These are phyloP conservation scores for Tetheella fluctuosa DNA, from an alignment of 2,888 invertebrate genomes.

Conservation along the genomic window DNA sequence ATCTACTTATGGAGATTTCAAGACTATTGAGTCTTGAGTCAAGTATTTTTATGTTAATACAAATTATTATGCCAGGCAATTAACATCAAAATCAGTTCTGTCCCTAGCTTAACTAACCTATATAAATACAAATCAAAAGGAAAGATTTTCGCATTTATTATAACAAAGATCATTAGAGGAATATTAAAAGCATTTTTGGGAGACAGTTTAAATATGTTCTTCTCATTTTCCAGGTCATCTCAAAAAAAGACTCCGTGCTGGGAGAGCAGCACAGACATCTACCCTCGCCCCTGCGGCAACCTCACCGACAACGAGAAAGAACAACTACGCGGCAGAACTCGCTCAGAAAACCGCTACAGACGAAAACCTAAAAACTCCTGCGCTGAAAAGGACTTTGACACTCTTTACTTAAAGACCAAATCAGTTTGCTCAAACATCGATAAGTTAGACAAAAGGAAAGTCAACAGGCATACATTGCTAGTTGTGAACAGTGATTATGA, in stretches of 20 bases:
- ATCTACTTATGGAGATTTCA: too few relatives aligned
- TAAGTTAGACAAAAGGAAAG: slow-evolving; percentile 45
- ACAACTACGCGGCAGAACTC: slow-evolving; percentile 84
- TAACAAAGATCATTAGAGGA: too few relatives aligned
- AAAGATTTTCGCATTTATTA: too few relatives aligned
- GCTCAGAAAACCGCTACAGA: slow-evolving; percentile 87
- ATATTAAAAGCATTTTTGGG: too few relatives aligned
- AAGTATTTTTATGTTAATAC: too few relatives aligned
- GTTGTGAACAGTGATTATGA: slow-evolving; percentile 88
- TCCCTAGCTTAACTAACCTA: too few relatives aligned
- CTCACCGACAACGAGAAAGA: slow-evolving; percentile 92
- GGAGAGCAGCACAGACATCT: slow-evolving; percentile 92
- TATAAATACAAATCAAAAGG: too few relatives aligned
- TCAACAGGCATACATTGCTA: slow-evolving; percentile 87
- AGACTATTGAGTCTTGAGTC: too few relatives aligned
- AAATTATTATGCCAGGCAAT: too few relatives aligned
- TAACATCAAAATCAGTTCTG: too few relatives aligned
- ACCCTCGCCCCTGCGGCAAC: slow-evolving; percentile 91
- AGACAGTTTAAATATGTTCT: too few relatives aligned
- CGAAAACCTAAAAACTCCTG: slow-evolving; percentile 74
- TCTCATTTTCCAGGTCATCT: slow-evolving; percentile 73
- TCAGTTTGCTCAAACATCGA: slow-evolving; percentile 68
- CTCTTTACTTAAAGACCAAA: slow-evolving; percentile 85
- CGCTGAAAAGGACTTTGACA: slow-evolving; percentile 89
- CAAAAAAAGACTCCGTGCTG: slow-evolving; percentile 89